Base-by-base conservation (phyloP, 2,888 invertebrate genomes). In the Microplitis deprimator region DNA sequence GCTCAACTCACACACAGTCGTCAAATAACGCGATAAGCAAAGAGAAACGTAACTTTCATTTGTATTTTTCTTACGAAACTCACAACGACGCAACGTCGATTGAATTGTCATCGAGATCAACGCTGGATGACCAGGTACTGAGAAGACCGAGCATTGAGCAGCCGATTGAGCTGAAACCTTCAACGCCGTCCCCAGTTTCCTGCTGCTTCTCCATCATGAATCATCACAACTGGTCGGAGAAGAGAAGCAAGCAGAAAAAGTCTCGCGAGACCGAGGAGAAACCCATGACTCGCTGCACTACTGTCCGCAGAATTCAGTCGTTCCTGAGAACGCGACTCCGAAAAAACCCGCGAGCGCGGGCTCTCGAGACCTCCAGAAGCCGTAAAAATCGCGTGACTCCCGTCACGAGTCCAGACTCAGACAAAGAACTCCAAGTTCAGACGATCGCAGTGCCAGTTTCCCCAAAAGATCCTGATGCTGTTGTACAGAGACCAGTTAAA, bases 141-240 rank as follows among this genome's bases (percentile, higher is more conserved):
- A 59, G 77, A 73, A 68, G 68, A 38, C 40, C 70, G 72, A 7
- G 70, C 72, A 65, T 29, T 69, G 41, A 76, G 80, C 65, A 81
- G 60, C 74, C 78, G 8, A 77, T 80, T 13, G 87, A 88, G 10
- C 76, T 86, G 0, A 89, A 87, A 59, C 87, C 89, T 1, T 86
- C 87, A 6, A 89, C 89, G 0, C 88, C 89, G 0, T 89, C 89
- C 16, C 89, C 89, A 1, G 89, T 89, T 0, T 88, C 89, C 5
- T 89, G 89, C 69, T 89, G 89, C 68, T 89, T 89, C 73, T 87
- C 88, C 5, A 86, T 89, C 0, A 85, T 87, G 69, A 85, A 83
- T 65, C 74, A 82, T 16, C 76, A 85, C 40, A 62, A 80, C 0
- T 82, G 81, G 79, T 39, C 77, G 0, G 77, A 78, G 1, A 74